phyloP scores from a whole-genome alignment of 2,888 invertebrate species.

The Hirudinaria manillensis region DNA sequence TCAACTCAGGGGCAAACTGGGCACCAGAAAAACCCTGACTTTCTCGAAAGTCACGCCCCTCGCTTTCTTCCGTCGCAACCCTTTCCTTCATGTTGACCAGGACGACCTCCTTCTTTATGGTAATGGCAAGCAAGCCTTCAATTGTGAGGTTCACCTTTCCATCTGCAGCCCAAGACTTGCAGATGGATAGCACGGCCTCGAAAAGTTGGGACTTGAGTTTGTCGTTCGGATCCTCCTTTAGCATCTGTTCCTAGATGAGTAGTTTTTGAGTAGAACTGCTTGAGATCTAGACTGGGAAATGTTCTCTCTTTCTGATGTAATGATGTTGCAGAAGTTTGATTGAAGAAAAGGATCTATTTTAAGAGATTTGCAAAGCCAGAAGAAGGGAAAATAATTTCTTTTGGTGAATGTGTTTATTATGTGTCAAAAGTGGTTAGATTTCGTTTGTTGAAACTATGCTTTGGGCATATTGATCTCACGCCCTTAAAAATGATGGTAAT shows the following conservation, averaged over 20 bases:
- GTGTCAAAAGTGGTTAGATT: no score
- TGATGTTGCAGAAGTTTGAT: no score
- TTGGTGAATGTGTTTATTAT: no score
- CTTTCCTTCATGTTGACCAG: constrained; percentile 77
- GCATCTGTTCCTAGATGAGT: background rate
- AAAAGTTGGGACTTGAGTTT: constrained; percentile 1
- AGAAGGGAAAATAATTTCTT: no score
- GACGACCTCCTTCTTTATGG: constrained; percentile 13
- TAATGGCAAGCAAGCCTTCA: constrained; percentile 17
- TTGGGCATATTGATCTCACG: no score
- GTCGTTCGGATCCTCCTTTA: constrained; percentile 9
- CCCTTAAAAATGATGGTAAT: no score
- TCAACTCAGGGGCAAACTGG: background rate
- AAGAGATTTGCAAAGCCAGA: no score
- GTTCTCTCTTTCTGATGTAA: no score
- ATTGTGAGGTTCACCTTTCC: constrained; percentile 69
- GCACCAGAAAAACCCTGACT: background rate
- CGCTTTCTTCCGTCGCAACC: background rate
- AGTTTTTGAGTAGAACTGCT: no score
- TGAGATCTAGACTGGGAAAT: no score
- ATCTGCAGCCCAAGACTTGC: constrained; percentile 76
- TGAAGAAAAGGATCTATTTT: no score
- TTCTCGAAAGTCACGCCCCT: background rate
- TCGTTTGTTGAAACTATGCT: no score
- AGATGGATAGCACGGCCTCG: constrained; percentile 41